Evolutionary conservation across 2,888 invertebrate species (phyloP).

Genomic region (Cerastis leucographa): DNA sequence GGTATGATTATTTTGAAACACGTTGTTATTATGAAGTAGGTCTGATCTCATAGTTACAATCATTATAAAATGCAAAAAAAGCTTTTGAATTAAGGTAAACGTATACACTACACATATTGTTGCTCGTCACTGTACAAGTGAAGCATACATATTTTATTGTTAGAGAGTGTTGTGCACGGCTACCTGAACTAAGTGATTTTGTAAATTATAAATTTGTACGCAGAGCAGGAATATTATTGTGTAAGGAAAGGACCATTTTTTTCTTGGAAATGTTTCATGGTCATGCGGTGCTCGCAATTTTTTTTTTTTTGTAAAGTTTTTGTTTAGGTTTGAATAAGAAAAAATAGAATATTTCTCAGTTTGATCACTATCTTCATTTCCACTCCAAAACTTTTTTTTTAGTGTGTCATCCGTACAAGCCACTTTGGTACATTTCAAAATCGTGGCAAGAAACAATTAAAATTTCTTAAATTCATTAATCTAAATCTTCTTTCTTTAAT

Average conservation of each 20-base stretch:
- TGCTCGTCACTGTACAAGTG: slow-evolving; percentile 17
- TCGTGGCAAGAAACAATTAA: not conserved
- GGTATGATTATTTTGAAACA: not conserved
- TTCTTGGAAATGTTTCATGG: not conserved
- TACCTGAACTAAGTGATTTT: slow-evolving; percentile 63
- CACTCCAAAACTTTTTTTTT: not conserved
- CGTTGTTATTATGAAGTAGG: not conserved
- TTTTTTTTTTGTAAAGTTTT: not conserved
- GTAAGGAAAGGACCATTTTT: slow-evolving; percentile 12
- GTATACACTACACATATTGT: not conserved
- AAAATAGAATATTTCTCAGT: not conserved
- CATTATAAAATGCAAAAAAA: not conserved
- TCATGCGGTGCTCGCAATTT: not conserved
- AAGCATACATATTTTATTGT: slow-evolving; percentile 60
- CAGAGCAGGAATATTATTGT: slow-evolving; percentile 35
- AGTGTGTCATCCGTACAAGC: not conserved
- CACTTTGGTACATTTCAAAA: not conserved
- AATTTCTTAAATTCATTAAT: not conserved
- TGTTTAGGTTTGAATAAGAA: not conserved
- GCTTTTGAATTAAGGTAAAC: not conserved
- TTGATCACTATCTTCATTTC: not conserved
- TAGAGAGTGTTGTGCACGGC: slow-evolving; percentile 49
- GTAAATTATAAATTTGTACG: slow-evolving; percentile 64
- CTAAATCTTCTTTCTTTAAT: too few species aligned
- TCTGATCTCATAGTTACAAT: not conserved